phyloP scores from a whole-genome alignment of 2,113 vertebrate species.

The Nesogale talazaci region DNA sequence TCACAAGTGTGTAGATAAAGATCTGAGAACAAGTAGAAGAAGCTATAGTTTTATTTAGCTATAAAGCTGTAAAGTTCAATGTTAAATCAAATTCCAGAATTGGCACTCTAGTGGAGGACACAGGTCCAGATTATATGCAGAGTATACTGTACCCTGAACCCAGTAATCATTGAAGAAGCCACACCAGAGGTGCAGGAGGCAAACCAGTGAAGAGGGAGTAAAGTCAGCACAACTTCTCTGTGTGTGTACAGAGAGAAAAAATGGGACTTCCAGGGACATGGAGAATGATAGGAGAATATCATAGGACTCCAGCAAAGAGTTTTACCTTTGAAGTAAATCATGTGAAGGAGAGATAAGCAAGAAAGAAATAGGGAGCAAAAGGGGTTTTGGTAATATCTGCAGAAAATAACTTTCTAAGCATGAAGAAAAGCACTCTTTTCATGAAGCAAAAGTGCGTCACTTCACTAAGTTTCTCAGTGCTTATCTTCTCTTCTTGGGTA shows the following conservation, averaged over 20 bases:
- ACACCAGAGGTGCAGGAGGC: accelerated
- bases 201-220: neutral
- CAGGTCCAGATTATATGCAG: neutral
- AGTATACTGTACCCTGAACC: neutral
- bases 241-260: neutral
- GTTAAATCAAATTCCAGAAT: neutral
- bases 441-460: neutral
- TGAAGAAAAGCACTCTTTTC: neutral
- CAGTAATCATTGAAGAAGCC: neutral
- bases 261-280: neutral
- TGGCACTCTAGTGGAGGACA: neutral
- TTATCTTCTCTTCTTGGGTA: conserved; percentile 15
- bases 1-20: neutral
- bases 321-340: neutral
- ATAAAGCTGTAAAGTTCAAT: neutral
- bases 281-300: neutral
- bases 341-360: neutral
- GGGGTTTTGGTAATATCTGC: neutral
- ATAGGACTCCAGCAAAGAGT: neutral
- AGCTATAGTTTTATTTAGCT: neutral
- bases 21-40: neutral
- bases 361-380: neutral
- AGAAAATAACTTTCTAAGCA: neutral
- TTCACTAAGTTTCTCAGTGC: neutral
- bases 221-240: no score